phyloP scores from a whole-genome alignment of 2,888 invertebrate genomes.

The Harpalus rubripes region DNA sequence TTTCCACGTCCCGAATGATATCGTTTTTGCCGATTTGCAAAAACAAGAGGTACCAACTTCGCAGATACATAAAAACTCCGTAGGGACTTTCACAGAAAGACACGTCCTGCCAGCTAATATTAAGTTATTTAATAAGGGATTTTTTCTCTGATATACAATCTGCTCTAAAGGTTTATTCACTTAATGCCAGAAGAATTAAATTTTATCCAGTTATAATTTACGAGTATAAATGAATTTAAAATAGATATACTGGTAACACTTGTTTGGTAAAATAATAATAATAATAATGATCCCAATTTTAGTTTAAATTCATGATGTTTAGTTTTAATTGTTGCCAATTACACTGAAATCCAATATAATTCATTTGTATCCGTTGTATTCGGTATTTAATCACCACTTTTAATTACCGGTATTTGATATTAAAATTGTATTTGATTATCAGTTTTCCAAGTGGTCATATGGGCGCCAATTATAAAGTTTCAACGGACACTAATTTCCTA shows the following conservation, averaged over 20 bases:
- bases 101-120: neutral
- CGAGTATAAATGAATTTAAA: too few relatives aligned
- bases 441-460: neutral
- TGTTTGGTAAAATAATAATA: too few relatives aligned
- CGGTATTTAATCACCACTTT: neutral
- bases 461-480: slow-evolving; percentile 6
- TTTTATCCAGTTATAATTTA: neutral
- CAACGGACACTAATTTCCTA: neutral
- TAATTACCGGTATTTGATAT: slow-evolving; percentile 8
- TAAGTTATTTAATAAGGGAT: slow-evolving; percentile 18
- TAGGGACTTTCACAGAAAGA: neutral
- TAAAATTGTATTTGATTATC: neutral
- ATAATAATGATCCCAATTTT: neutral
- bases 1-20: slow-evolving; percentile 1
- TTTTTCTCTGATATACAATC: slow-evolving; percentile 13
- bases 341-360: neutral
- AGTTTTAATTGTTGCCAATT: neutral
- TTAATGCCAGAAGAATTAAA: neutral
- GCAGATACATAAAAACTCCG: slow-evolving; percentile 6
- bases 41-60: neutral
- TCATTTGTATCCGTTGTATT: neutral
- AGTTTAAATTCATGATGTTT: too few relatives aligned
- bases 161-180: neutral
- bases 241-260: too few relatives aligned
- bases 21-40: slow-evolving; percentile 16